A percentile compares a stretch with the other conserved stretches of the same genome.
phyloP scores from a whole-genome alignment of 2,797 vertebrate species.

The Esox lucius region DNA sequence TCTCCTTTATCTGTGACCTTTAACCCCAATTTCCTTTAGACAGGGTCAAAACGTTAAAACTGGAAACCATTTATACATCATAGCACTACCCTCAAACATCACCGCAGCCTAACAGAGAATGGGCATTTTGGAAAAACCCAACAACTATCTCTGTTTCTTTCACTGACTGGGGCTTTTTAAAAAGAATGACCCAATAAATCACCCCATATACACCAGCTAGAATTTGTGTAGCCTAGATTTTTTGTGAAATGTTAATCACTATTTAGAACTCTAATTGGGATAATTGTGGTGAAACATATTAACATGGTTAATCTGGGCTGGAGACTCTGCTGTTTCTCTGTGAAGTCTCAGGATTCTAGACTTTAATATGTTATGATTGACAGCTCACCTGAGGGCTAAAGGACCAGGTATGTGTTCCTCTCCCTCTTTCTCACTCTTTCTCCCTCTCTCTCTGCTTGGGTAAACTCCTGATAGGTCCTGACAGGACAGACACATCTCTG shows the following conservation, averaged over 20 bases:
- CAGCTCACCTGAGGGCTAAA: slow-evolving; percentile 60
- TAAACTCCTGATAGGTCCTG: slow-evolving; percentile 59
- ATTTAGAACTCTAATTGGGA: slow-evolving; percentile 12
- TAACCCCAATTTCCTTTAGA: slow-evolving; percentile 40
- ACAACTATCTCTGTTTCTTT: background rate
- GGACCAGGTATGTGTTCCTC: slow-evolving; percentile 56
- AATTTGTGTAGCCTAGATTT: background rate
- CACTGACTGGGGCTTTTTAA: background rate
- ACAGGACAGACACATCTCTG: slow-evolving; percentile 37
- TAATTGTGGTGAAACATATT: slow-evolving; percentile 10
- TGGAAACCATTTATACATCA: background rate
- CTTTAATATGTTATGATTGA: slow-evolving; percentile 65
- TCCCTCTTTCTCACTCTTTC: slow-evolving; percentile 13
- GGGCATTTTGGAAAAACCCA: background rate
- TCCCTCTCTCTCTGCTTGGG: slow-evolving; percentile 38
- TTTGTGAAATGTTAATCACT: slow-evolving; percentile 10
- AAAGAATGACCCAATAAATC: background rate
- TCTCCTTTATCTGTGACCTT: slow-evolving; percentile 54
- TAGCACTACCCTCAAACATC: background rate
- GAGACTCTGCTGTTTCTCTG: slow-evolving; percentile 21
- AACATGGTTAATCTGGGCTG: slow-evolving; percentile 38
- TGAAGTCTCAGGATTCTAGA: slow-evolving; percentile 42
- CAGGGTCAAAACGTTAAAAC: slow-evolving; percentile 6
- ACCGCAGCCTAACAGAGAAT: background rate
- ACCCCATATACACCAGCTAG: background rate